Evolutionary conservation across 2,888 invertebrate species (phyloP).

Genomic region (Platycheirus albimanus): DNA sequence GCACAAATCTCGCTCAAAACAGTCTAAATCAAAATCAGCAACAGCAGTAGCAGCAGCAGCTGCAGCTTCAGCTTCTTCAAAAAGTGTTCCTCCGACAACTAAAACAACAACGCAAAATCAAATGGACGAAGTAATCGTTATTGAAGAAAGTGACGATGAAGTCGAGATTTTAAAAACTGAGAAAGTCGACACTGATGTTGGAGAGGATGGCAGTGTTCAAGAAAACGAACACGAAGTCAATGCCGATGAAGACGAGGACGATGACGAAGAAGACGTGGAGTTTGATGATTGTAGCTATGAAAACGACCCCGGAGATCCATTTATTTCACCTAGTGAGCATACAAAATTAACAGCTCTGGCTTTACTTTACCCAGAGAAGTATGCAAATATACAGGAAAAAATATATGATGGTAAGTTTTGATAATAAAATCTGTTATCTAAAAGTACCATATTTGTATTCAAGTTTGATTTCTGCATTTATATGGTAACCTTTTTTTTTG

Average conservation of each 20-base stretch:
- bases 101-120: background rate
- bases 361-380: slow-evolving; percentile 83
- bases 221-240: slow-evolving; percentile 65
- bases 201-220: slow-evolving; percentile 26
- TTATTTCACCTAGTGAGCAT: slow-evolving; percentile 33
- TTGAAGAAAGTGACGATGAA: slow-evolving; percentile 69
- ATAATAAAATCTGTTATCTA: too few relatives aligned
- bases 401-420: slow-evolving; percentile 89
- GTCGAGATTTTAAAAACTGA: slow-evolving; percentile 49
- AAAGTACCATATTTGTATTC: too few relatives aligned
- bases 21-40: slow-evolving; percentile 9
- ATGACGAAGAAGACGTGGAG: slow-evolving; percentile 64
- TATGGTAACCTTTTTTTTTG: too few relatives aligned
- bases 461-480: too few relatives aligned
- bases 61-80: slow-evolving; percentile 32
- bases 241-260: slow-evolving; percentile 81
- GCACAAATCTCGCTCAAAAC: slow-evolving; percentile 24
- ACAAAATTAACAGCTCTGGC: slow-evolving; percentile 84
- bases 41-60: slow-evolving; percentile 75
- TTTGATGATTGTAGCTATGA: slow-evolving; percentile 3
- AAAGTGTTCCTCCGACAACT: background rate
- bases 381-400: slow-evolving; percentile 71
- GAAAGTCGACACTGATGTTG: slow-evolving; percentile 17
- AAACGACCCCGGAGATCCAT: slow-evolving; percentile 78
- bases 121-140: slow-evolving; percentile 57